Evolutionary conservation across 2,113 vertebrate species (phyloP).

Genomic region (Anser cygnoides): DNA sequence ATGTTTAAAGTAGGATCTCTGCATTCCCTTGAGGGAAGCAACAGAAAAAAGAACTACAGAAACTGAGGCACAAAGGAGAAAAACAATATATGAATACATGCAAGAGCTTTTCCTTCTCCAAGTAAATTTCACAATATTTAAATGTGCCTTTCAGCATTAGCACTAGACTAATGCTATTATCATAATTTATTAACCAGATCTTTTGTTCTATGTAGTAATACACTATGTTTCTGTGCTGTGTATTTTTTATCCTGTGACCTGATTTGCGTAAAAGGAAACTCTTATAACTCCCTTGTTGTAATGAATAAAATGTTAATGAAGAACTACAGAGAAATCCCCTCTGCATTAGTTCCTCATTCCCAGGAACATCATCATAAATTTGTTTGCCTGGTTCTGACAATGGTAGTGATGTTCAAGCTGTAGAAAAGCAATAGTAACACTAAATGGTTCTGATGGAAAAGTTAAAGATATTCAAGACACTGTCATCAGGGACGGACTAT

Average conservation of each 20-base stretch:
- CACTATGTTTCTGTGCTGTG: slow-evolving; percentile 78
- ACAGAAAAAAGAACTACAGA: slow-evolving; percentile 20
- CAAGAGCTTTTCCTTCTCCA: slow-evolving; percentile 50
- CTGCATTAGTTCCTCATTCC: slow-evolving; percentile 81
- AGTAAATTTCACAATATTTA: slow-evolving; percentile 75
- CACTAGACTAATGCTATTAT: slow-evolving; percentile 77
- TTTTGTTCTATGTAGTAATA: slow-evolving; percentile 81
- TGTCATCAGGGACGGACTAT: slow-evolving; percentile 75
- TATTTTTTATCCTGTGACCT: slow-evolving; percentile 81
- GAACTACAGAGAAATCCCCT: slow-evolving; percentile 81
- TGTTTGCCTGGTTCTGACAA: slow-evolving; percentile 83
- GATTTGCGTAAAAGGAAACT: slow-evolving; percentile 86
- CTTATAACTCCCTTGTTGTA: slow-evolving; percentile 82
- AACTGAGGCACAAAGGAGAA: slow-evolving; percentile 40
- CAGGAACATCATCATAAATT: slow-evolving; percentile 84
- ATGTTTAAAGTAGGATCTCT: slow-evolving; percentile 40
- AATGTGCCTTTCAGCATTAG: slow-evolving; percentile 74
- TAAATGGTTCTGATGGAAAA: slow-evolving; percentile 80
- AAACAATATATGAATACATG: slow-evolving; percentile 54
- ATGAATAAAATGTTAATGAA: slow-evolving; percentile 87
- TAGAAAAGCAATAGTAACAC: slow-evolving; percentile 69
- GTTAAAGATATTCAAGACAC: slow-evolving; percentile 77
- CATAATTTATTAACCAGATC: slow-evolving; percentile 85
- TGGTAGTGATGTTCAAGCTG: slow-evolving; percentile 72
- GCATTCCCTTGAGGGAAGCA: slow-evolving; percentile 34